Base-by-base conservation (phyloP, 1,140 invertebrate species). In the Neodiprion pinetum region DNA sequence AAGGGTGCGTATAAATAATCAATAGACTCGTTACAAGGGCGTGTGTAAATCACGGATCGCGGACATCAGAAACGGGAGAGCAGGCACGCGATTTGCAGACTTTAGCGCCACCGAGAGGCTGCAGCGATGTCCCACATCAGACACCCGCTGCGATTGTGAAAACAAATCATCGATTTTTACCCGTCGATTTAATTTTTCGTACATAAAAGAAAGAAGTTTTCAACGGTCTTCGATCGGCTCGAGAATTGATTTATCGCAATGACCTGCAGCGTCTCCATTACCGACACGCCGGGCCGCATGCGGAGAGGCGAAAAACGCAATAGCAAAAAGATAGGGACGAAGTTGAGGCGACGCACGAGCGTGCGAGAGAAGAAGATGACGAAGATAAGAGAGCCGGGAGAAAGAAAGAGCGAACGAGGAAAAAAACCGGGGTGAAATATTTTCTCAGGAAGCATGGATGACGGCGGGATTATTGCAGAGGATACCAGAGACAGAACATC, bases 21-120 rank as follows among this genome's bases (percentile, higher is more conserved):
- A 84, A 84, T 84, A 82, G 83, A 84, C 81, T 84, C 83, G 82
- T 83, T 85, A 83, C 80, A 80, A 83, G 81, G 78, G 76, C 81
- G 74, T 65, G 82, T 77, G 81, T 85, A 84, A 85, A 85, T 85
- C 82, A 71, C 28, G 28, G 28, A 82, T 81, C 74, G 72, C 53
- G 53, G 53, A 61, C 53, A 61, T 61, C 53, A 9, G 28, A 40
- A 40, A 40, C 5, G 28, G 2, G 28, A 40, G 28, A 40, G 28
- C 77, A 71, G 80, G 80, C 80, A 78, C 75, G 80, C 80, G 74
- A 82, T 81, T 73, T 76, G 78, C 74, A 74, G 47, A 48, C 71
- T 67, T 48, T 49, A 7, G 67, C 47, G 48, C 40, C 73, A 11
- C 9, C 11, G 11, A 61, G 53, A 61, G n/a, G 61, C 70, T n/a